Percentiles rank a stretch among this genome's conserved stretches.
These are phyloP conservation scores for Choloepus hoffmanni DNA, from an alignment of 2,113 vertebrate genomes.

Conservation along the genomic window DNA sequence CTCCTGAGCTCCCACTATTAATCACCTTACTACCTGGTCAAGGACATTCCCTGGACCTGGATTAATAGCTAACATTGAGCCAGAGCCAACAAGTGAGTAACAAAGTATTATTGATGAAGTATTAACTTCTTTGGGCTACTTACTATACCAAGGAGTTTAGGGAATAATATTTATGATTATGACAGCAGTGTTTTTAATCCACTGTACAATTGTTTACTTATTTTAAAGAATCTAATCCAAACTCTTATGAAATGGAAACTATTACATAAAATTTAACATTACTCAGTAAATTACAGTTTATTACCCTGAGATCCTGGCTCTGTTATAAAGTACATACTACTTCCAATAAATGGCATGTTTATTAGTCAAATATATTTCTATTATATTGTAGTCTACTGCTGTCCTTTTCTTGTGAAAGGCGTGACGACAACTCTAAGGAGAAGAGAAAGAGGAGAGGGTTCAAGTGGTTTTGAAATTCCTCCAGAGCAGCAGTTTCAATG, in stretches of 20 bases:
- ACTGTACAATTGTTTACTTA: background rate
- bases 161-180: background rate
- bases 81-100: background rate
- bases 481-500: background rate
- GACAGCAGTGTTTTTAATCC: background rate
- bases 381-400: background rate
- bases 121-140: background rate
- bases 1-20: background rate
- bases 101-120: background rate
- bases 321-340: background rate
- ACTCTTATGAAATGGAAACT: constrained; percentile 25
- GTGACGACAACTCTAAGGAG: constrained; percentile 31
- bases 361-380: constrained; percentile 8
- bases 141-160: background rate
- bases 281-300: background rate
- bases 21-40: background rate
- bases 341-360: background rate
- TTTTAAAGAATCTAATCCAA: background rate
- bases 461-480: constrained; percentile 2
- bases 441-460: background rate
- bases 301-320: background rate
- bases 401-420: background rate
- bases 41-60: accelerated
- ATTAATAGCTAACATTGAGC: background rate
- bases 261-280: background rate